phyloP scores from a whole-genome alignment of 2,888 invertebrate species.

The Drosophila antonietae region DNA sequence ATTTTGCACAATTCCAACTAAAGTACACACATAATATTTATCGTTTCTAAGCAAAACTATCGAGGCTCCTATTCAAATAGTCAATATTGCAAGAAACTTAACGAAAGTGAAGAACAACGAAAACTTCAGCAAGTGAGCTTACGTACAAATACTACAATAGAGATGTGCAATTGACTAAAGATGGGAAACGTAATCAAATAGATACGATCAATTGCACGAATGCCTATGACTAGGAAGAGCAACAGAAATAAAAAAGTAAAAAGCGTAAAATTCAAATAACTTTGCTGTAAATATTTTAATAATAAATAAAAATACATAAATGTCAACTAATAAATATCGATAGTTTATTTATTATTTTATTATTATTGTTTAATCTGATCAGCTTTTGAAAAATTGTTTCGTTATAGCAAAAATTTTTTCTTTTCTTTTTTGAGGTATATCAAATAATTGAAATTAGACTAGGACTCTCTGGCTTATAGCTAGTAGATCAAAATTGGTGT shows the following conservation, averaged over 20 bases:
- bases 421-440: not conserved
- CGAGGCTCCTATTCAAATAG: not conserved
- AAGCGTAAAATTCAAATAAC: not conserved
- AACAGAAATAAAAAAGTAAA: no score
- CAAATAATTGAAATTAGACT: not conserved
- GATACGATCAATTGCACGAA: not conserved
- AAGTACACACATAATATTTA: not conserved
- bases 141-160: not conserved
- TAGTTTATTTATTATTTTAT: no score
- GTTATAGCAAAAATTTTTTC: not conserved
- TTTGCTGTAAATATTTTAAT: not conserved
- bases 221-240: not conserved
- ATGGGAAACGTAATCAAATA: not conserved
- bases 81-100: not conserved
- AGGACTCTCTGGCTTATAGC: not conserved
- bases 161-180: not conserved
- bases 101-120: not conserved
- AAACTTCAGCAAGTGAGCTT: not conserved
- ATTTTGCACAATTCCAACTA: not conserved
- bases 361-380: not conserved
- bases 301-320: not conserved
- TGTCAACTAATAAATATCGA: not conserved
- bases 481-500: conserved; percentile 4
- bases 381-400: not conserved
- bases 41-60: not conserved